Conservation (phyloP, 2,797 vertebrate genomes). For the Dicrostonyx torquatus region DNA sequence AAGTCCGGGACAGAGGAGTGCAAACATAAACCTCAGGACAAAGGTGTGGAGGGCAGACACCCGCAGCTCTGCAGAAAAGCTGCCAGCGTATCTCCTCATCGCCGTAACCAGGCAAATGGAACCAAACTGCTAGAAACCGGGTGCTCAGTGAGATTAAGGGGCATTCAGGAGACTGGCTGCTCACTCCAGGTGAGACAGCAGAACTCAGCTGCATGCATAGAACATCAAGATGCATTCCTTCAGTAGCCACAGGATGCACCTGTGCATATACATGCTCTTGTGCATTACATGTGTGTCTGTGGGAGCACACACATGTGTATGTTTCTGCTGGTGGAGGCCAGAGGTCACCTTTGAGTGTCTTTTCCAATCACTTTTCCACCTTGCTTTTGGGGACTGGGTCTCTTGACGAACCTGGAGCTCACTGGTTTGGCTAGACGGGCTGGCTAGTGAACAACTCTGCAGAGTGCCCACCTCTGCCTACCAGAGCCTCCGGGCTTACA, state of each 20-base stretch:
- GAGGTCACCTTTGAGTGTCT: background rate
- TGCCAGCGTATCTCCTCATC: background rate
- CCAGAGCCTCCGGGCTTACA: background rate
- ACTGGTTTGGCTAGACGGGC: background rate
- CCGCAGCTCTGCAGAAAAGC: constrained; percentile 20
- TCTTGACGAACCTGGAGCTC: background rate
- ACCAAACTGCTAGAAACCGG: background rate
- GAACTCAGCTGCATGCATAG: background rate
- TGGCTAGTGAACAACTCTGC: background rate
- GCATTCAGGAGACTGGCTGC: background rate
- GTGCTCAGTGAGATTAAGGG: background rate
- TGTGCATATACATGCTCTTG: background rate
- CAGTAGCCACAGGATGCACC: background rate
- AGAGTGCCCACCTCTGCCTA: background rate
- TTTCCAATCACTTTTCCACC: background rate
- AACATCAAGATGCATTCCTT: background rate
- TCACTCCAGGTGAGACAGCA: background rate
- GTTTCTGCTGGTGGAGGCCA: background rate
- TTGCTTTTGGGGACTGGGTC: background rate
- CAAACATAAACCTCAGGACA: background rate
- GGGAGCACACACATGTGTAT: background rate
- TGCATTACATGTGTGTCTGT: background rate
- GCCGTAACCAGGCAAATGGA: background rate
- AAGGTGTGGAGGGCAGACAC: background rate
- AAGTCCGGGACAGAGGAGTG: background rate